Percentiles rank a stretch among this genome's conserved stretches.
Evolutionary conservation across 2,797 vertebrate genomes (phyloP).

Genomic region (Myotis planiceps): DNA sequence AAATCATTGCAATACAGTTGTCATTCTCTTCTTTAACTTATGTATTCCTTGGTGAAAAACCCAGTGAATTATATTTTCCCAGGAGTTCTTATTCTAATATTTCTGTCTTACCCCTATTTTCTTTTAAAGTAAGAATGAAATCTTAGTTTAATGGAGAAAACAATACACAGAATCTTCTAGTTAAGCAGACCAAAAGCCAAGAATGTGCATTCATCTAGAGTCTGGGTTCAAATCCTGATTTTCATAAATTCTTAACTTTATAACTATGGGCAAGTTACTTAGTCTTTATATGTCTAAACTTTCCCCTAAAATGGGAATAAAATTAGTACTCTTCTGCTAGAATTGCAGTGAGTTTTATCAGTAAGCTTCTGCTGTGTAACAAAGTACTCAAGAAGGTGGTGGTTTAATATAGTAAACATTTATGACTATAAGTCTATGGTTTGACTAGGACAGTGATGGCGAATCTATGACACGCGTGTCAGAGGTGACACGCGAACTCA

Average conservation of each 20-base stretch:
- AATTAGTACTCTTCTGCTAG: not conserved
- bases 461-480: too few species aligned
- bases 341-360: not conserved
- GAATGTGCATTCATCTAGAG: not conserved
- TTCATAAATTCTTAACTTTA: not conserved
- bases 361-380: not conserved
- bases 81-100: slow-evolving; percentile 16
- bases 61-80: not conserved
- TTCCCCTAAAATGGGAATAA: not conserved
- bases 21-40: slow-evolving; percentile 39
- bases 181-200: not conserved
- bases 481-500: too few species aligned
- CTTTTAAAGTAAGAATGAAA: not conserved
- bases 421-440: not conserved
- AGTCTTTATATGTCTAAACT: not conserved
- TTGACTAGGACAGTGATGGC: too few species aligned
- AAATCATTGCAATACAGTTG: not conserved
- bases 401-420: not conserved
- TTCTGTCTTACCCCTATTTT: not conserved
- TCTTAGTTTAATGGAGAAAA: slow-evolving; percentile 42
- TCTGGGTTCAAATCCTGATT: not conserved
- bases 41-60: not conserved
- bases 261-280: not conserved
- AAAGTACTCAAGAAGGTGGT: not conserved
- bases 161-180: not conserved